These are phyloP conservation scores for Lophotriccus pileatus DNA, from an alignment of 2,797 vertebrate genomes.

Conservation along the genomic window DNA sequence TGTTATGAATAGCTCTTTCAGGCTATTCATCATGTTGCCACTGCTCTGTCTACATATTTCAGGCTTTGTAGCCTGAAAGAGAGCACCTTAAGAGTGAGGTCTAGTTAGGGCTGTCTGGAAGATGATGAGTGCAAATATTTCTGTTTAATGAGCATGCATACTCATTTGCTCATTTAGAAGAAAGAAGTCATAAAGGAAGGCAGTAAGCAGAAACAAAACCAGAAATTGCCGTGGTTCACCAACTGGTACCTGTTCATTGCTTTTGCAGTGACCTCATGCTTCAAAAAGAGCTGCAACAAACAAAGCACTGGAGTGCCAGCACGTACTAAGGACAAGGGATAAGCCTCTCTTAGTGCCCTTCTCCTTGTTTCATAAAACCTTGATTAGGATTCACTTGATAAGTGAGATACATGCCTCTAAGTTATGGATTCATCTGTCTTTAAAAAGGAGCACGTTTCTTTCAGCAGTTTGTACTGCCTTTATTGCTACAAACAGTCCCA, in stretches of 20 bases:
- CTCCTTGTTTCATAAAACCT: neutral
- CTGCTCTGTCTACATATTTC: neutral
- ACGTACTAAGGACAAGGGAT: neutral
- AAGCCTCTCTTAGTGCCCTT: neutral
- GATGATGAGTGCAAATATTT: conserved; percentile 5
- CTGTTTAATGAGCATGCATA: neutral
- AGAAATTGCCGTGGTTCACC: neutral
- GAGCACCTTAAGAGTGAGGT: neutral
- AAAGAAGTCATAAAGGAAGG: conserved; percentile 32
- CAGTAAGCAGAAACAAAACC: conserved; percentile 24
- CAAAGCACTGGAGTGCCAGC: neutral
- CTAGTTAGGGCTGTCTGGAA: conserved; percentile 4
- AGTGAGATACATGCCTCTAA: neutral
- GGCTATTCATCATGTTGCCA: neutral
- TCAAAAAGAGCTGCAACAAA: neutral
- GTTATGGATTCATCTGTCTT: neutral
- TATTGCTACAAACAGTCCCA: neutral
- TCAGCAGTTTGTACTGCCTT: neutral
- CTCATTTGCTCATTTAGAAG: conserved; percentile 21
- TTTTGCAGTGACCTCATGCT: conserved; percentile 35
- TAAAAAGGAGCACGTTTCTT: neutral
- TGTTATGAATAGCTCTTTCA: neutral
- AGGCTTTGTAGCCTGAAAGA: neutral
- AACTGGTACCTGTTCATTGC: neutral
- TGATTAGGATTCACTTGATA: neutral